Percentiles rank a stretch among this genome's conserved stretches.
Conservation (phyloP, 2,888 invertebrate species). For the Dioctria rufipes region DNA sequence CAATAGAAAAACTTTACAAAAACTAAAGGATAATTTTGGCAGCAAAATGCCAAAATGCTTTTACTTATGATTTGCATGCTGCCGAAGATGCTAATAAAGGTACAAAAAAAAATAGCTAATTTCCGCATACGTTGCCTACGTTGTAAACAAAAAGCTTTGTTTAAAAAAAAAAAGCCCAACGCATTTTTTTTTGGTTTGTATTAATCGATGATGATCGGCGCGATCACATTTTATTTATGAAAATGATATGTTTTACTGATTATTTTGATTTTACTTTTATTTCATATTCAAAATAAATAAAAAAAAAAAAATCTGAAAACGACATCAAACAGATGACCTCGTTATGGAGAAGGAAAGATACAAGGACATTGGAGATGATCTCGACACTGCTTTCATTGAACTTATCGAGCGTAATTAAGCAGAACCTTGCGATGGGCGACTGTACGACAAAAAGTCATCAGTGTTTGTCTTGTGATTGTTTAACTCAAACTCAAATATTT, state of each 20-base stretch:
- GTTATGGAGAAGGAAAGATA: slow-evolving; percentile 99
- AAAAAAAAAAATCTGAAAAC: slow-evolving; percentile 10
- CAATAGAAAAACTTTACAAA: too few species aligned
- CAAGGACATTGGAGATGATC: slow-evolving; percentile 99
- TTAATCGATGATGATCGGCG: slow-evolving; percentile 6
- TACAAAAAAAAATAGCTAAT: too few species aligned
- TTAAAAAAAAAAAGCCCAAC: too few species aligned
- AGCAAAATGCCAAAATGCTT: too few species aligned
- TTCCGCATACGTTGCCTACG: too few species aligned
- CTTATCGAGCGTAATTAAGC: slow-evolving; percentile 83
- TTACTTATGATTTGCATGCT: too few species aligned
- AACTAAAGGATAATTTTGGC: too few species aligned
- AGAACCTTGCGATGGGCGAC: neutral
- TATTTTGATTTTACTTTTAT: slow-evolving; percentile 60
- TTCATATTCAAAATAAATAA: slow-evolving; percentile 56
- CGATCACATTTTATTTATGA: neutral
- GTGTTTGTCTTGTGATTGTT: slow-evolving; percentile 38
- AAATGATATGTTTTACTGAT: slow-evolving; percentile 42
- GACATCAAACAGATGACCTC: slow-evolving; percentile 84
- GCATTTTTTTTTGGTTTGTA: slow-evolving; percentile 20
- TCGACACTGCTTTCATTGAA: slow-evolving; percentile 99
- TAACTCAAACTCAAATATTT: slow-evolving; percentile 41
- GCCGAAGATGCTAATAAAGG: too few species aligned
- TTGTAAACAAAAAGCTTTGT: too few species aligned
- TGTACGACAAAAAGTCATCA: slow-evolving; percentile 3